Conservation (phyloP, 2,888 invertebrate species). For the Idaea straminata region DNA sequence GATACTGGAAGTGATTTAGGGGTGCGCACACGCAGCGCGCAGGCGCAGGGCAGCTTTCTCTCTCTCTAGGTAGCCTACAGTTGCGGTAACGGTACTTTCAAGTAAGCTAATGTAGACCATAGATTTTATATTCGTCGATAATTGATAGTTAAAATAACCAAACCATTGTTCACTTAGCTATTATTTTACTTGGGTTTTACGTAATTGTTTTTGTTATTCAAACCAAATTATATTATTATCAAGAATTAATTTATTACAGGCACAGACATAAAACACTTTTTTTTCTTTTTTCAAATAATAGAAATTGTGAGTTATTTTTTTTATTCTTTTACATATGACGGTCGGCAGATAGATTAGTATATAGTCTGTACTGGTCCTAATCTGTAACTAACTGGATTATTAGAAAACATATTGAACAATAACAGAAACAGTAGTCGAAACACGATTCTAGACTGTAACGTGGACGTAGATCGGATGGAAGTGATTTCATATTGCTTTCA, state of each 20-base stretch:
- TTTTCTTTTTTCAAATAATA: too few relatives aligned
- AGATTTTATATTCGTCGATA: not conserved
- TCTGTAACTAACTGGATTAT: slow-evolving; percentile 66
- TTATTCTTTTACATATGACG: not conserved
- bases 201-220: too few relatives aligned
- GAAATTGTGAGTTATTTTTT: too few relatives aligned
- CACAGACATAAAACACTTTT: too few relatives aligned
- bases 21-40: slow-evolving; percentile 25
- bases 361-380: slow-evolving; percentile 33
- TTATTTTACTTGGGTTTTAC: too few relatives aligned
- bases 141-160: not conserved
- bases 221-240: too few relatives aligned
- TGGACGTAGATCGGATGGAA: slow-evolving; percentile 38
- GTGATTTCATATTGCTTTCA: slow-evolving; percentile 18
- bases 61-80: slow-evolving; percentile 15
- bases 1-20: slow-evolving; percentile 36
- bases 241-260: too few relatives aligned
- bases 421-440: slow-evolving; percentile 68
- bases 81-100: slow-evolving; percentile 59
- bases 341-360: not conserved
- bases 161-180: not conserved
- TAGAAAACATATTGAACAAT: slow-evolving; percentile 78
- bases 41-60: slow-evolving; percentile 50
- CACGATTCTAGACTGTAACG: slow-evolving; percentile 50
- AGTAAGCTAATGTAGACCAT: slow-evolving; percentile 9